phyloP scores from a whole-genome alignment of 2,888 invertebrate species.

The Nomada ruficornis region DNA sequence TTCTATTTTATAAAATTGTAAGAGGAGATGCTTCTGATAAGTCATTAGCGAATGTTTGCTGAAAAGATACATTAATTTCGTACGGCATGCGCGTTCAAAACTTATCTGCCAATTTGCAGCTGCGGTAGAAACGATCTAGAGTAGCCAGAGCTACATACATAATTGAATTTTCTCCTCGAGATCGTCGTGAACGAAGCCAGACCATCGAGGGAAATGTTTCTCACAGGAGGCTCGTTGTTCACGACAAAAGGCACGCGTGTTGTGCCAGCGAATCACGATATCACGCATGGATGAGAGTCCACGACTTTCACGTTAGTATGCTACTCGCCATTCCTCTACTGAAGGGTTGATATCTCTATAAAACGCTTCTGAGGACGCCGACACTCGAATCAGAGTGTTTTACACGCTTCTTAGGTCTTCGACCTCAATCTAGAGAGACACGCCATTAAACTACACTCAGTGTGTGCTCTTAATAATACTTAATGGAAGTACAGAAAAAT shows the following conservation, averaged over 20 bases:
- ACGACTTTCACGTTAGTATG: slow-evolving; percentile 42
- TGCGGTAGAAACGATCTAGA: slow-evolving; percentile 64
- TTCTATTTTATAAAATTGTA: too few species aligned
- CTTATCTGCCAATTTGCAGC: slow-evolving; percentile 70
- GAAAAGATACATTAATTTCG: not conserved
- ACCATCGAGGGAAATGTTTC: slow-evolving; percentile 43
- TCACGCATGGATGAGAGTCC: slow-evolving; percentile 67
- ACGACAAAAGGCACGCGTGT: slow-evolving; percentile 73
- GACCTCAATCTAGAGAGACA: slow-evolving; percentile 30
- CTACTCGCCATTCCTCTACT: slow-evolving; percentile 18
- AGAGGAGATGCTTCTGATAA: too few species aligned
- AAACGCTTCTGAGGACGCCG: slow-evolving; percentile 40
- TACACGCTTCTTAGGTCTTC: slow-evolving; percentile 38
- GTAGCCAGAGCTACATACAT: slow-evolving; percentile 42
- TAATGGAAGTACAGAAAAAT: too few species aligned
- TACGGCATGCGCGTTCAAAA: slow-evolving; percentile 14
- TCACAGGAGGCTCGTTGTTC: slow-evolving; percentile 77
- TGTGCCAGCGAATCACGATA: slow-evolving; percentile 68
- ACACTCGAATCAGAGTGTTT: slow-evolving; percentile 30
- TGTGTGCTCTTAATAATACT: not conserved
- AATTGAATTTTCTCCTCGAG: slow-evolving; percentile 80
- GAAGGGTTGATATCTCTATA: slow-evolving; percentile 33
- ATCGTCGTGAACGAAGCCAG: slow-evolving; percentile 64
- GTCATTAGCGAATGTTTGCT: not conserved
- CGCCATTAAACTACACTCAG: slow-evolving; percentile 3